These are phyloP conservation scores for Piprites chloris DNA, from an alignment of 2,113 vertebrate species.

Conservation along the genomic window DNA sequence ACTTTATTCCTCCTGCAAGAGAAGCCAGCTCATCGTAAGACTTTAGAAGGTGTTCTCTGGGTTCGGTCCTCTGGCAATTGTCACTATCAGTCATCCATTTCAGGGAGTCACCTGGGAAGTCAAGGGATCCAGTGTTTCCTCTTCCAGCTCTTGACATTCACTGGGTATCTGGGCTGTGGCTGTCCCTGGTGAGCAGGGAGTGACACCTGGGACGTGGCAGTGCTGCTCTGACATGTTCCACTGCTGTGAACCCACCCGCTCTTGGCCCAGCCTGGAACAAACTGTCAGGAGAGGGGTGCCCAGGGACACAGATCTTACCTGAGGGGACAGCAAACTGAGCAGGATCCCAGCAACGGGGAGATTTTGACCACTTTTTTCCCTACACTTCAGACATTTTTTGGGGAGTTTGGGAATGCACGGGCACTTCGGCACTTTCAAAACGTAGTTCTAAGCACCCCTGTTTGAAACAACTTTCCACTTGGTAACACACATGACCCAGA, in stretches of 20 bases:
- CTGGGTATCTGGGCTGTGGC: fast-evolving
- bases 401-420: fast-evolving
- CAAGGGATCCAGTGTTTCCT: fast-evolving
- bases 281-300: fast-evolving
- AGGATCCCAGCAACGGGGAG: fast-evolving
- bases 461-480: background rate
- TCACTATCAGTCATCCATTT: background rate
- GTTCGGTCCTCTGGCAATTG: background rate
- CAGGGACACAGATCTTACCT: fast-evolving
- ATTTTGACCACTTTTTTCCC: background rate
- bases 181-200: background rate
- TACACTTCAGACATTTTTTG: fast-evolving
- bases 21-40: background rate
- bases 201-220: fast-evolving
- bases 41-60: background rate
- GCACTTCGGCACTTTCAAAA: fast-evolving
- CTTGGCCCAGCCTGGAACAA: background rate
- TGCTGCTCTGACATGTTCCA: fast-evolving
- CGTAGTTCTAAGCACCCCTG: background rate
- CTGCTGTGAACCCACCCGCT: fast-evolving
- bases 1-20: background rate
- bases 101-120: background rate
- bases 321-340: background rate
- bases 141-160: background rate
- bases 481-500: background rate